Base-by-base conservation (phyloP, 2,113 vertebrate genomes). In the Bubalus kerabau region DNA sequence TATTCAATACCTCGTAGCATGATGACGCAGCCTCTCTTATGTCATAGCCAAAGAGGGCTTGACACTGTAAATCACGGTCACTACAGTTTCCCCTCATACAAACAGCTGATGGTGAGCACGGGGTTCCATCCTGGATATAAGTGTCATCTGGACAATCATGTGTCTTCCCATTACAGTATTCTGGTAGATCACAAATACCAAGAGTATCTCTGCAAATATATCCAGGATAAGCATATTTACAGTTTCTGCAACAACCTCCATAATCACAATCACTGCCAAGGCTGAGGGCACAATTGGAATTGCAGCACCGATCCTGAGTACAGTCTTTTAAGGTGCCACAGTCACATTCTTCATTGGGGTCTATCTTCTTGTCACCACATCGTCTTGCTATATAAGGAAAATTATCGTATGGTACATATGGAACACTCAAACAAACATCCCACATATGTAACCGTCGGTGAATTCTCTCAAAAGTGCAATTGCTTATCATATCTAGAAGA, bases 81-180 rank as follows among this genome's bases (percentile, higher is more conserved):
- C 98, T 98, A 96, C 99, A 99, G 93, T 99, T 99, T 96, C 99
- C 99, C 52, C 64, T 98, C 82, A 99, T 99, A 95, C 99, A 99
- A 91, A 99, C 99, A 64, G 99, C 96, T 85, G 85, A 54, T 10
- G 96, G 5, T 40, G 94, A 54, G 93, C 99, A 99, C 1, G 98
- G 98, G 32, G 99, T 97, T 54, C 99, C 99, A 81, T 99, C 99
- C 97, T 99, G 99, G 48, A 99, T 1, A 2, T 99, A 99, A 7
- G 98, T 50, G 26, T 99, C 99, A 0, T 9, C 3, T 36, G 99
- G 99, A 93, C 99, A 99, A 14, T 59, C 1, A 2, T 98, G 40
- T 0, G 98, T 99, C 15, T 91, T 98, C 50, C 99, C 99, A 43
- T 98, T 98, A 88, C 99, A 99, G 94, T 99, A 99, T 97, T 99